phyloP scores from a whole-genome alignment of 2,113 vertebrate species.

The Saccopteryx leptura region DNA sequence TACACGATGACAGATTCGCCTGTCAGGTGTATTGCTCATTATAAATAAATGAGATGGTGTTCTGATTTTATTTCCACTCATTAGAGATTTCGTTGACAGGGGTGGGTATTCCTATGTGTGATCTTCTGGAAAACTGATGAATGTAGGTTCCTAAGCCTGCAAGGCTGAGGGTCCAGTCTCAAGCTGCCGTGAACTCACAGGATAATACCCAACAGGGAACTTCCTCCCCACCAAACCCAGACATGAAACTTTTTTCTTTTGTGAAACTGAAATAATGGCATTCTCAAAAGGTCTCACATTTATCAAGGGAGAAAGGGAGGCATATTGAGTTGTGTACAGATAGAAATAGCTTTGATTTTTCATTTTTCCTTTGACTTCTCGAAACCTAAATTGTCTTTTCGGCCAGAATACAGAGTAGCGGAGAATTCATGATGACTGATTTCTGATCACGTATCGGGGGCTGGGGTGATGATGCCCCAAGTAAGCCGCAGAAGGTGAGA shows the following conservation, averaged over 20 bases:
- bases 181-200: neutral
- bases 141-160: neutral
- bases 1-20: neutral
- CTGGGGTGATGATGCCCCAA: neutral
- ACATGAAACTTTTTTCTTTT: neutral
- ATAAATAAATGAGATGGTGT: neutral
- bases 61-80: conserved; percentile 11
- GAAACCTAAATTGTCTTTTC: conserved; percentile 32
- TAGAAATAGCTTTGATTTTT: conserved; percentile 47
- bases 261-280: conserved; percentile 13
- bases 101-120: neutral
- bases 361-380: conserved; percentile 43
- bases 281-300: conserved; percentile 1
- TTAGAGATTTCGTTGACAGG: neutral
- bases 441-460: neutral
- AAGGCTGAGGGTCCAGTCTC: neutral
- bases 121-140: neutral
- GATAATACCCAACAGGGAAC: neutral
- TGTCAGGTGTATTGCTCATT: neutral
- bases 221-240: neutral
- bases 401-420: neutral
- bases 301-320: neutral
- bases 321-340: neutral
- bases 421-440: neutral
- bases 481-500: neutral